Percentiles rank a stretch among this genome's conserved stretches.
Evolutionary conservation across 2,888 invertebrate genomes (phyloP).

Genomic region (Ennomos quercinarius): DNA sequence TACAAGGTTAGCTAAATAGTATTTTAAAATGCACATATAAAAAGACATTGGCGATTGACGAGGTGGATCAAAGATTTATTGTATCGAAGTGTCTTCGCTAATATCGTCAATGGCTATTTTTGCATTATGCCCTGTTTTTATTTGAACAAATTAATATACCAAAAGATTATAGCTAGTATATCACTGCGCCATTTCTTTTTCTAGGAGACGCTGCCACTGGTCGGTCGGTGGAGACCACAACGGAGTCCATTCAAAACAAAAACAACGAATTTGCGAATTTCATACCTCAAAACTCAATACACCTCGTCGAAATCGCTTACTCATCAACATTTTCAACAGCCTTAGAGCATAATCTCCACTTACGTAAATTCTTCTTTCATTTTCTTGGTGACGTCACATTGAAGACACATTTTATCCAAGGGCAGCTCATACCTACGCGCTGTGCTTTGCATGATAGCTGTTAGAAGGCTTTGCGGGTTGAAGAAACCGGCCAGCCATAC

Average conservation of each 20-base stretch:
- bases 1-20: slow-evolving; percentile 23
- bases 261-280: no score
- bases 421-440: slow-evolving; percentile 96
- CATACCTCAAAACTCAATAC: slow-evolving; percentile 7
- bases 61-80: slow-evolving; percentile 3
- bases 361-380: slow-evolving; percentile 97
- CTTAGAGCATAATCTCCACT: slow-evolving; percentile 41
- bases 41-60: background rate
- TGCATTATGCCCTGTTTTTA: no score
- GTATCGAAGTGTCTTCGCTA: no score
- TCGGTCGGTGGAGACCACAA: no score
- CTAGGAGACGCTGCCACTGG: no score
- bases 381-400: slow-evolving; percentile 99
- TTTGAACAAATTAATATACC: no score
- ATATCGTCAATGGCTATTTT: no score
- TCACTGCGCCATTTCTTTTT: no score
- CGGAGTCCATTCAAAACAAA: no score
- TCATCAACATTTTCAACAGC: background rate
- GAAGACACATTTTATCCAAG: slow-evolving; percentile 98
- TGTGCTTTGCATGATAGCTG: slow-evolving; percentile 99
- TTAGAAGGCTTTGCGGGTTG: slow-evolving; percentile 97
- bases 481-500: slow-evolving; percentile 99
- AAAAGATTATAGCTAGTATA: no score
- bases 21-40: slow-evolving; percentile 8
- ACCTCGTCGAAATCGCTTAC: background rate